Base-by-base conservation (phyloP, 2,113 vertebrate species). In the Vombatus ursinus region DNA sequence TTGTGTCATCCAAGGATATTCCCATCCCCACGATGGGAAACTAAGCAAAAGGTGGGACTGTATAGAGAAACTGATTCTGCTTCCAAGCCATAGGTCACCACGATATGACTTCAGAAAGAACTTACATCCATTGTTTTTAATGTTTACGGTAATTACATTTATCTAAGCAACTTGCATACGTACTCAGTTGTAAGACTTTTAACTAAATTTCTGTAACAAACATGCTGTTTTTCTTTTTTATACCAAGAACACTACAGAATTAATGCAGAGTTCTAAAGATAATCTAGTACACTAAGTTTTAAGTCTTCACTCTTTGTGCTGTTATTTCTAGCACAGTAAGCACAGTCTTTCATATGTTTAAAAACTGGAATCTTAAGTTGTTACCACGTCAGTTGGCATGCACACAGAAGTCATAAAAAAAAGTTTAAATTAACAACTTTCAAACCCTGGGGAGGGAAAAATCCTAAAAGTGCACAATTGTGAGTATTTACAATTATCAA, bases 141-240 rank as follows among this genome's bases (percentile, higher is more conserved):
- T 98, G 97, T 98, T 98, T 99, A 98, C 96, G 98, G 97, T 98
- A 98, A 99, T 98, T 98, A 98, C 95, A 98, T 98, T 98, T 98
- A 98, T 98, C 98, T 98, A 99, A 99, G 98, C 98, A 99, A 98
- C 97, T 99, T 98, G 99, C 97, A 99, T 98, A 99, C 97, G 98
- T 96, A 97, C 98, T 99, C 97, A 98, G 96, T 98, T 98, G 97
- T 98, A 98, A 98, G 98, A 98, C n/a, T 98, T 98, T 98, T 99
- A 99, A 98, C 98, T 98, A 99, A 98, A 97, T 98, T 98, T 98
- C 44, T 98, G 98, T 98, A 98, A 99, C 98, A 99, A 99, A 98
- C 98, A 97, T 98, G 97, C 98, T 99, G 99, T 98, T 44, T 84
- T 68, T 37, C 57, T 68, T 84, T 77, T 44, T 84, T 99, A 98